Conservation (phyloP, 2,888 invertebrate genomes). For the Caradrina kadenii region DNA sequence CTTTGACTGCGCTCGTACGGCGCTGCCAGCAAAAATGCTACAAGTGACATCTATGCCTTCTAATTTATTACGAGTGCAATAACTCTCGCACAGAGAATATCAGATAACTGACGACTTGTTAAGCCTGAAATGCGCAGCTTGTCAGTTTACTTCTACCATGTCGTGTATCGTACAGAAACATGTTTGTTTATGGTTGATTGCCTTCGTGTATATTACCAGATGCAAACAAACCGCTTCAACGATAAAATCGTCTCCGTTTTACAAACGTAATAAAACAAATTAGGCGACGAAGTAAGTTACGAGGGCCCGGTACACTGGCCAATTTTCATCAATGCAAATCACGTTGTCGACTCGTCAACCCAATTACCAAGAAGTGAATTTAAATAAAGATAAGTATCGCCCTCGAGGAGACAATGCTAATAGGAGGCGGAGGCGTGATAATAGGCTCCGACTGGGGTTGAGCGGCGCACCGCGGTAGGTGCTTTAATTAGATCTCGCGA, state of each 20-base stretch:
- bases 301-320: constrained; percentile 81
- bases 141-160: constrained; percentile 8
- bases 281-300: constrained; percentile 82
- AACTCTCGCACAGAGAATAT: constrained; percentile 40
- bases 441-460: constrained; percentile 86
- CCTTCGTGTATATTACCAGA: constrained; percentile 52
- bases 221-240: constrained; percentile 59
- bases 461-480: constrained; percentile 82
- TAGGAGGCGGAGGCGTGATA: constrained; percentile 89
- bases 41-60: constrained; percentile 74
- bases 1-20: constrained; percentile 84
- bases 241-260: constrained; percentile 76
- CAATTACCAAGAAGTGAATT: constrained; percentile 91
- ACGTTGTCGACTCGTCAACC: constrained; percentile 91
- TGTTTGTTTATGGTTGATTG: constrained; percentile 30
- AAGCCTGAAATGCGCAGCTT: constrained; percentile 35
- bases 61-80: constrained; percentile 65
- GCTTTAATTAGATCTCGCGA: constrained; percentile 89
- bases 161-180: background rate
- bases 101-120: constrained; percentile 40
- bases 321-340: constrained; percentile 91
- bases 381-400: constrained; percentile 91
- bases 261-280: constrained; percentile 87
- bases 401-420: constrained; percentile 90
- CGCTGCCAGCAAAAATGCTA: constrained; percentile 80